Percentiles rank a stretch among this genome's conserved stretches.
phyloP scores from a whole-genome alignment of 2,113 vertebrate species.

The Amphilophus citrinellus region DNA sequence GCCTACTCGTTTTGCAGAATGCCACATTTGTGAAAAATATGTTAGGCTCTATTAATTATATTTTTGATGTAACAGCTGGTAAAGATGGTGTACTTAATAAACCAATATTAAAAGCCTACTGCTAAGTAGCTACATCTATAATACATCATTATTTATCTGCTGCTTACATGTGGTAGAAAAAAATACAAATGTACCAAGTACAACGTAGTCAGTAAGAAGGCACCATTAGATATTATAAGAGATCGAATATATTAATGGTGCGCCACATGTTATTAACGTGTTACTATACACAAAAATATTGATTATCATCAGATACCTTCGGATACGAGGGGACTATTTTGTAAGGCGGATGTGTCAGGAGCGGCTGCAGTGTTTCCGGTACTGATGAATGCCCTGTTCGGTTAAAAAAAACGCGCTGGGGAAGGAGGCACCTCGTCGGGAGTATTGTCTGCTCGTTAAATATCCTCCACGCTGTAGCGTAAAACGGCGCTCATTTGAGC shows the following conservation, averaged over 20 bases:
- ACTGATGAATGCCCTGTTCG: slow-evolving; percentile 31
- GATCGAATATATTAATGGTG: background rate
- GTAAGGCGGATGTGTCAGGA: slow-evolving; percentile 61
- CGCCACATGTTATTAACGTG: background rate
- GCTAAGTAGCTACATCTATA: background rate
- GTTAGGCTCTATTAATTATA: background rate
- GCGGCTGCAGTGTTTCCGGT: slow-evolving; percentile 39
- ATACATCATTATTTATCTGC: background rate
- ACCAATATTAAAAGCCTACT: background rate
- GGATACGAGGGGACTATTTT: slow-evolving; percentile 68
- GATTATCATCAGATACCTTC: background rate
- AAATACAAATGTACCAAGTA: background rate
- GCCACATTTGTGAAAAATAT: no score
- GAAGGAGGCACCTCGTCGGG: background rate
- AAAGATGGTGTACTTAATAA: background rate
- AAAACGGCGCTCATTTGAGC: background rate
- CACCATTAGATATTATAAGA: background rate
- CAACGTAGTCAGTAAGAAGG: background rate
- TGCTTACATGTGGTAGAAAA: background rate
- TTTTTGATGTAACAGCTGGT: background rate
- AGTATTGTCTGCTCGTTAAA: background rate
- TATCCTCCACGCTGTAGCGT: background rate
- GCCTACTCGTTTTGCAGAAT: no score
- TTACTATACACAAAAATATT: background rate
- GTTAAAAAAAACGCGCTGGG: slow-evolving; percentile 44